A percentile compares a stretch with the other conserved stretches of the same genome.
These are phyloP conservation scores for Carassius gibelio DNA, from an alignment of 2,113 vertebrate genomes.

Conservation along the genomic window DNA sequence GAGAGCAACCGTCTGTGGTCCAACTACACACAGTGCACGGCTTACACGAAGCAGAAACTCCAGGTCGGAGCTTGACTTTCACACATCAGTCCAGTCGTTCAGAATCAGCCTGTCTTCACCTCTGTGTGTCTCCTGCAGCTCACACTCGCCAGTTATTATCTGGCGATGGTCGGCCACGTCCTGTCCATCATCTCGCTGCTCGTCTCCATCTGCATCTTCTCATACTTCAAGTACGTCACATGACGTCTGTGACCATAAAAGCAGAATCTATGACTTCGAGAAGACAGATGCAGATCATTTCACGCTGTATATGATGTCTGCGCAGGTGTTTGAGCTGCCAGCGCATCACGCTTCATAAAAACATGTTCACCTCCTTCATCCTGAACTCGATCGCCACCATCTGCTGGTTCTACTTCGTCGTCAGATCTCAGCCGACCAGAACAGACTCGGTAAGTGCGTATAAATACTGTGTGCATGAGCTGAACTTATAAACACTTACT, in stretches of 20 bases:
- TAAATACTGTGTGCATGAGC: not conserved
- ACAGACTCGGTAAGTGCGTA: slow-evolving; percentile 69
- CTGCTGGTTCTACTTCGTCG: slow-evolving; percentile 65
- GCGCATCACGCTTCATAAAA: slow-evolving; percentile 81
- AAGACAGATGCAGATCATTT: no score
- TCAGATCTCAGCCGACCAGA: slow-evolving; percentile 49
- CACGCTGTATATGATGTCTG: not conserved
- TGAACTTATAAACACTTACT: no score
- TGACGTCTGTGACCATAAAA: no score
- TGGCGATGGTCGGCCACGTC: slow-evolving; percentile 74
- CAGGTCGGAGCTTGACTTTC: slow-evolving; percentile 60
- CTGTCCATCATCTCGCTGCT: slow-evolving; percentile 77
- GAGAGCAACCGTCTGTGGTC: slow-evolving; percentile 77
- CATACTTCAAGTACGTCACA: slow-evolving; percentile 78
- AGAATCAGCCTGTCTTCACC: not conserved
- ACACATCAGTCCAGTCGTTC: not conserved
- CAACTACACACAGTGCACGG: slow-evolving; percentile 77
- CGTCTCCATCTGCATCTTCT: slow-evolving; percentile 79
- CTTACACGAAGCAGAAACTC: slow-evolving; percentile 64
- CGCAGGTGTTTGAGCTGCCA: slow-evolving; percentile 80
- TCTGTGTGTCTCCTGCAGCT: slow-evolving; percentile 6
- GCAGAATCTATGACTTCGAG: no score
- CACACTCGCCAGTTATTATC: slow-evolving; percentile 70
- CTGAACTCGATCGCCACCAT: slow-evolving; percentile 77
- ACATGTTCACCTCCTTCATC: slow-evolving; percentile 80